Base-by-base conservation (phyloP, 2,888 invertebrate species). In the Julus scandinavius region DNA sequence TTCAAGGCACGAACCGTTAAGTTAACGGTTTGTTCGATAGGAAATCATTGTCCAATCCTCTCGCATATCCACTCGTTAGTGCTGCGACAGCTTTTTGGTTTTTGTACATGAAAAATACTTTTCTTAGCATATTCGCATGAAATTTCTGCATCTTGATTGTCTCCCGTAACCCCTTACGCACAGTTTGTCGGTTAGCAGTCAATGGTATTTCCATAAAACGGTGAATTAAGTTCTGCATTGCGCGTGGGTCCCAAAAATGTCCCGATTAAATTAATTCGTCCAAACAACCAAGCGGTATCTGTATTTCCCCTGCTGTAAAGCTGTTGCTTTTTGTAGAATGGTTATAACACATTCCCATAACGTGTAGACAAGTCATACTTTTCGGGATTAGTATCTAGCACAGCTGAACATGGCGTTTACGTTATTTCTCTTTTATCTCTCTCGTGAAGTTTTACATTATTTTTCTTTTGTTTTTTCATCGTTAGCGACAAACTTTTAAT, bases 301-400 rank as follows among this genome's bases (percentile, higher is more conserved):
- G 72, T 72, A 72, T n/a, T 20, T 72, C 54, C 72, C 29, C 72
- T 29, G 72, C 41, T 85, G 85, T 85, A 85, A 85, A 85, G 85
- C 85, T 85, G 85, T 85, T 41, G 85, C 85, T 85, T 85, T 85
- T 85, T 11, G 41, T 85, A 49, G 41, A 49, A 49, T 85, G 20
- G 85, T 49, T 49, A 49, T 85, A 85, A 20, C 45, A 85, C 85
- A 85, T 85, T 85, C 85, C 85, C 85, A 85, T 85, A 85, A 85
- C 85, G 45, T 85, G 45, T 85, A 85, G 85, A 45, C 85, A 15
- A 63, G 72, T 72, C 72, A 72, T 72, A 72, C 29, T 29, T 72
- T 41, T 84, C 85, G 45, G 85, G 85, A 85, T 85, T 85, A 85
- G 85, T 85, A 49, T 72, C 13, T 85, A 49, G 85, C 49, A 85